phyloP scores from a whole-genome alignment of 2,113 vertebrate genomes.

The Megaptera novaeangliae region DNA sequence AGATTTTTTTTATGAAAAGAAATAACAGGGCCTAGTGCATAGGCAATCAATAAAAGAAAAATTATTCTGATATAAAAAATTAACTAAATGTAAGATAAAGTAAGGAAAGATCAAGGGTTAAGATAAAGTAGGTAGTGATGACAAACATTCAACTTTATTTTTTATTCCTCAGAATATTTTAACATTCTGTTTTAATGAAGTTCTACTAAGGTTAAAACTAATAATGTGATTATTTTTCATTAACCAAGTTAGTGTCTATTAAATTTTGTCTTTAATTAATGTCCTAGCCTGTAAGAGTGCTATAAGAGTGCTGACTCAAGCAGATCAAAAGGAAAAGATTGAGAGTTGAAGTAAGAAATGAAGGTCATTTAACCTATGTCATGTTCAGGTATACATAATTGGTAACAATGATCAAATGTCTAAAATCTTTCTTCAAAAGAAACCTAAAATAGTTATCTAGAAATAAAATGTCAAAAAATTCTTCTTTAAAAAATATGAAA shows the following conservation, averaged over 20 bases:
- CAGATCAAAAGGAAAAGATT: slow-evolving; percentile 39
- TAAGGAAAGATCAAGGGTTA: too few relatives aligned
- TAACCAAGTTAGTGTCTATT: background rate
- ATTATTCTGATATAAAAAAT: background rate
- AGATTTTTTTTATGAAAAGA: background rate
- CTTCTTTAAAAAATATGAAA: background rate
- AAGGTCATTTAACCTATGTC: background rate
- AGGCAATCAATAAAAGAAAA: background rate
- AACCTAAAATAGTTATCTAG: background rate
- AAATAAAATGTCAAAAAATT: slow-evolving; percentile 14
- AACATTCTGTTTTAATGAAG: background rate
- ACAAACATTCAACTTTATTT: background rate
- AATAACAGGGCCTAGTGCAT: background rate
- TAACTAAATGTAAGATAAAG: too few relatives aligned
- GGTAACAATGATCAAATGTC: background rate
- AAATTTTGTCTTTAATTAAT: slow-evolving; percentile 31
- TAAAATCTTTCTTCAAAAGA: slow-evolving; percentile 40
- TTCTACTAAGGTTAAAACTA: background rate
- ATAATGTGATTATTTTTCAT: slow-evolving; percentile 34
- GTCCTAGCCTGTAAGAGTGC: background rate
- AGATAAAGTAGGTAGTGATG: background rate
- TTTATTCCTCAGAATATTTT: background rate
- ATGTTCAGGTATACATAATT: background rate
- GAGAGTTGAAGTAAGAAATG: background rate
- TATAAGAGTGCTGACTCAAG: background rate